Evolutionary conservation across 2,797 vertebrate genomes (phyloP).

Genomic region (Molossus alvarezi): DNA sequence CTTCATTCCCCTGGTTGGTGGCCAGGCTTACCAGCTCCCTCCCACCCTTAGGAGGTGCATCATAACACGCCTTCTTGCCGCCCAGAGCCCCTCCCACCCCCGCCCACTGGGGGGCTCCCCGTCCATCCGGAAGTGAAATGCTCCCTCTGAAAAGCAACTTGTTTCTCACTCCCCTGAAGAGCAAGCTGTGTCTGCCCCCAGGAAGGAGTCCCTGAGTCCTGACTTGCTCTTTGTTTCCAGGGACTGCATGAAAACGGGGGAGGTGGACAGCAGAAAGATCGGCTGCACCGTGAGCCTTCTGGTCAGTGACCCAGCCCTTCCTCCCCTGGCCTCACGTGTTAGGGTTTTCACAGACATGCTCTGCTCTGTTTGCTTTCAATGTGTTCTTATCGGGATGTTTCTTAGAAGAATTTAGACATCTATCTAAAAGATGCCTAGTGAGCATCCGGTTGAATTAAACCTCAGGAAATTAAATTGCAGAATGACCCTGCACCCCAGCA

Average conservation of each 20-base stretch:
- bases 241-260: constrained; percentile 99
- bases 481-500: background rate
- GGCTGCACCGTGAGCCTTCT: constrained; percentile 99
- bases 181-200: constrained; percentile 22
- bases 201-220: constrained; percentile 63
- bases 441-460: constrained; percentile 56
- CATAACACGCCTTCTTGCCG: no score
- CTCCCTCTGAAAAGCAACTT: background rate
- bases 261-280: constrained; percentile 99
- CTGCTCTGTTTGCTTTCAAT: background rate
- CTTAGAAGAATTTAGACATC: constrained; percentile 13
- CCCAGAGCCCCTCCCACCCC: no score
- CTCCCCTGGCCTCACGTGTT: background rate
- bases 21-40: background rate
- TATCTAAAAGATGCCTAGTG: background rate
- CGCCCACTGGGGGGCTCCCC: background rate
- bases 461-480: background rate
- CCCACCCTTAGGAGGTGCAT: background rate
- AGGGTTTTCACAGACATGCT: background rate
- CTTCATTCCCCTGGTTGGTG: background rate
- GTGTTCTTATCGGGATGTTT: constrained; percentile 62
- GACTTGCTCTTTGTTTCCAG: constrained; percentile 90
- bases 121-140: background rate
- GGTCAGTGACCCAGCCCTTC: constrained; percentile 91
- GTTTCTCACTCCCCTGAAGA: background rate